Base-by-base conservation (phyloP, 2,888 invertebrate species). In the Eulithis testata region DNA sequence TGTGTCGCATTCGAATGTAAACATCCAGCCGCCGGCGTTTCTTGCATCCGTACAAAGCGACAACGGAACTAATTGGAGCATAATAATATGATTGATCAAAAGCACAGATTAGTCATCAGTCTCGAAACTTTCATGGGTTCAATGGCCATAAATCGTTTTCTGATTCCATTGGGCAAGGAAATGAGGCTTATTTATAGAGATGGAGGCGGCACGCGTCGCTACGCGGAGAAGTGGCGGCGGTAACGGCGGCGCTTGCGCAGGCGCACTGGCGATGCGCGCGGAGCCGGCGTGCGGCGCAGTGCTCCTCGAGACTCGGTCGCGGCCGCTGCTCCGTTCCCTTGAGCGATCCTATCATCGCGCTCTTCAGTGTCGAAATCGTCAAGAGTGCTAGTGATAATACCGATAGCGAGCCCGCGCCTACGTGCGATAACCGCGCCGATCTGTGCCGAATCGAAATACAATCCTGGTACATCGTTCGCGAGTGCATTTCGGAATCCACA, bases 81-180 rank as follows among this genome's bases (percentile, higher is more conserved):
- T 21, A 21, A 21, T 21, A 21, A 51, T 44, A 72, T 70, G 66
- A 71, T 67, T 72, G 69, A 79, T 78, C 67, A 61, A 64, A 70
- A 76, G 72, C 72, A 72, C 50, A 67, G 70, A 75, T 84, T 80
- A 83, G 83, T 85, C 83, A 86, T 75, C 71, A 74, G 67, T 75
- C 73, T 75, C 73, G 82, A 86, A 85, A 81, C 83, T 89, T 85
- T 86, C 83, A 81, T 82, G 89, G 84, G 92, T 90, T 92, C 91
- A 91, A 85, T 80, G 90, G 83, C 88, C 92, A 91, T 91, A 90
- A 88, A 88, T 89, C 87, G 86, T 86, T 84, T 88, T 85, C 79
- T 84, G 87, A 87, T 87, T 86, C 82, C 82, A 82, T 86, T 81
- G 74, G 78, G 82, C 85, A 86, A 89, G 90, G 92, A 91, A 91